Percentiles rank a stretch among this genome's conserved stretches.
Conservation (phyloP, 2,888 invertebrate species). For the Stictocephala bisonia region DNA sequence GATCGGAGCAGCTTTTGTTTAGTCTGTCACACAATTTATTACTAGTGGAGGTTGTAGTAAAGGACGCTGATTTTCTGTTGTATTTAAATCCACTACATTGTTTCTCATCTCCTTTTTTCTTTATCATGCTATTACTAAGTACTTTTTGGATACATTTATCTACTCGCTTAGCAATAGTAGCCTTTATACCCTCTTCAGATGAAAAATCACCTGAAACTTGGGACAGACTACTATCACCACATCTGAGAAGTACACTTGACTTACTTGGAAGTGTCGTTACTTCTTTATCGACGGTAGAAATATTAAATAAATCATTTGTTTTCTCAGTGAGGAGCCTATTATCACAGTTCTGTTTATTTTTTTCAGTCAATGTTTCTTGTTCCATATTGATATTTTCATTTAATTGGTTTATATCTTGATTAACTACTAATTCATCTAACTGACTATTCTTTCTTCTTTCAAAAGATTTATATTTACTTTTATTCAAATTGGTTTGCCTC, state of each 20-base stretch:
- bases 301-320: neutral
- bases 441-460: no score
- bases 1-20: conserved; percentile 16
- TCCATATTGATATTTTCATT: no score
- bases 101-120: neutral
- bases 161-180: conserved; percentile 22
- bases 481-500: no score
- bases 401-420: no score
- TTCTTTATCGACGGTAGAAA: no score
- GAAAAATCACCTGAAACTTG: conserved; percentile 6
- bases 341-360: no score
- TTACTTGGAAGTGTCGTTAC: no score
- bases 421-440: no score
- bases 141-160: conserved; percentile 12
- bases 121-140: conserved; percentile 11
- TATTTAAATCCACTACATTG: neutral
- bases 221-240: conserved; percentile 5
- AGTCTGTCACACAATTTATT: conserved; percentile 12
- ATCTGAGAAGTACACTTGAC: no score
- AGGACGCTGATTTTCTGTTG: conserved; percentile 5
- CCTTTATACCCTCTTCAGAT: conserved; percentile 34
- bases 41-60: neutral
- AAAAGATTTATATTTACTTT: no score
- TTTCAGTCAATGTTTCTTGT: no score
- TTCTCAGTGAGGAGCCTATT: no score